Conservation (phyloP, 1,140 invertebrate species). For the Cherax destructor region DNA sequence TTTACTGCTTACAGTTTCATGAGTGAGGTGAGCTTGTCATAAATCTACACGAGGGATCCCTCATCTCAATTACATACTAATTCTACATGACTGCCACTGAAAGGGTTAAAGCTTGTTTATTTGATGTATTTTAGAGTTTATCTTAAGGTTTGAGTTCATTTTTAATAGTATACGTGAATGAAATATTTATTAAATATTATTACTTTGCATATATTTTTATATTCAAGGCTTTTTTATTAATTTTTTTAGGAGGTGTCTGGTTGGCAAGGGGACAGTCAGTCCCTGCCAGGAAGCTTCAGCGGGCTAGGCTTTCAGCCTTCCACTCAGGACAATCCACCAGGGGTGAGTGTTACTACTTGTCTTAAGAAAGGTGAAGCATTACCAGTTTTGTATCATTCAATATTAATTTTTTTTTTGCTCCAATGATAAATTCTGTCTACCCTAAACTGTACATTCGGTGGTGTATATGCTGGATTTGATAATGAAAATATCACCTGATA, state of each 20-base stretch:
- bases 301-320: constrained; percentile 64
- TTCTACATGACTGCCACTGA: too few relatives aligned
- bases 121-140: too few relatives aligned
- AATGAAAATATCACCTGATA: too few relatives aligned
- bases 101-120: too few relatives aligned
- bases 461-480: too few relatives aligned
- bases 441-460: too few relatives aligned
- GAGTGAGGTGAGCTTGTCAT: too few relatives aligned
- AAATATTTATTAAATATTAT: neutral
- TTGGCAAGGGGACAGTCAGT: constrained; percentile 67
- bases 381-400: constrained; percentile 15
- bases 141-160: too few relatives aligned
- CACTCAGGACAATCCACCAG: constrained; percentile 68
- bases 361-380: constrained; percentile 55
- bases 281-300: constrained; percentile 62
- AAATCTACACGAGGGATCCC: too few relatives aligned
- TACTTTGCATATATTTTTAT: neutral
- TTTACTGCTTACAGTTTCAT: too few relatives aligned
- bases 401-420: neutral
- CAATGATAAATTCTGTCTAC: neutral
- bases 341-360: constrained; percentile 68
- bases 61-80: too few relatives aligned
- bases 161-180: too few relatives aligned
- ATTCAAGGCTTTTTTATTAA: neutral
- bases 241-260: constrained; percentile 48